These are phyloP conservation scores for Gephyroberyx darwinii DNA, from an alignment of 2,797 vertebrate genomes.

Conservation along the genomic window DNA sequence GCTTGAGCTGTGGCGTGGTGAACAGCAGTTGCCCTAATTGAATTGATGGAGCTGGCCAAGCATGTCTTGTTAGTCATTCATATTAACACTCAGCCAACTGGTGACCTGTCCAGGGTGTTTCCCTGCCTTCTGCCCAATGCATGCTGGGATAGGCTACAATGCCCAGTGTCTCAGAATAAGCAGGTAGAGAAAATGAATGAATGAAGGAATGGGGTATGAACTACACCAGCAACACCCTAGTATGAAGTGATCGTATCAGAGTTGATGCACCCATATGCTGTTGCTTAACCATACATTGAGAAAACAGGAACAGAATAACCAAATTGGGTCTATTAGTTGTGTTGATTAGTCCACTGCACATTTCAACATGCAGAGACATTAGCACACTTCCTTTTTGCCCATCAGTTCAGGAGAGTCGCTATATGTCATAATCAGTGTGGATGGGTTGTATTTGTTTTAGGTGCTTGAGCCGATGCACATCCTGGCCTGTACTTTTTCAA, in stretches of 20 bases:
- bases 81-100: constrained; percentile 4
- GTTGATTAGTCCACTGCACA: constrained; percentile 65
- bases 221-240: background rate
- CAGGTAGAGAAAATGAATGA: background rate
- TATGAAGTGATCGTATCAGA: constrained; percentile 9
- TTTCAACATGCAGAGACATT: constrained; percentile 59
- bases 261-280: constrained; percentile 27
- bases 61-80: constrained; percentile 67
- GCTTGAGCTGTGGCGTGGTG: constrained; percentile 37
- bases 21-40: constrained; percentile 33
- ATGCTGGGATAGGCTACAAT: background rate
- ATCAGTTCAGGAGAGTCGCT: constrained; percentile 60
- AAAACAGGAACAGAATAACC: constrained; percentile 44
- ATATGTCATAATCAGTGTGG: constrained; percentile 74
- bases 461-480: constrained; percentile 62
- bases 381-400: constrained; percentile 64
- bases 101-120: constrained; percentile 17
- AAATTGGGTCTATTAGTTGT: constrained; percentile 65
- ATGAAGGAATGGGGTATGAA: background rate
- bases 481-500: constrained; percentile 60
- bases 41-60: constrained; percentile 72
- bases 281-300: constrained; percentile 46
- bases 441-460: constrained; percentile 68
- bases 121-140: background rate
- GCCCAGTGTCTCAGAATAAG: background rate